Evolutionary conservation across 2,797 vertebrate species (phyloP).

Genomic region (Emys orbicularis): DNA sequence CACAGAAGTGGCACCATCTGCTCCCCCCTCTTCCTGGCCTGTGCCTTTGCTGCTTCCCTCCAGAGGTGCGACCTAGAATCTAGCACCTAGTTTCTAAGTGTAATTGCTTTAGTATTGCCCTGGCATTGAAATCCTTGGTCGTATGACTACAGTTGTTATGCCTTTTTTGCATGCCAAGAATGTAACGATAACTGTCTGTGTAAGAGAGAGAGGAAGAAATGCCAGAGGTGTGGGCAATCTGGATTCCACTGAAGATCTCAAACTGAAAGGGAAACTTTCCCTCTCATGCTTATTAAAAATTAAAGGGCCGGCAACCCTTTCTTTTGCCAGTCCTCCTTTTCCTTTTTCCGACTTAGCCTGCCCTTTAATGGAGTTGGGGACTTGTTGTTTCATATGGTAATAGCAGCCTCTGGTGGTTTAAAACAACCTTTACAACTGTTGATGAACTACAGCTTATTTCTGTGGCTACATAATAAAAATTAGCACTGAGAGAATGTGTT

Average conservation of each 20-base stretch:
- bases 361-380: background rate
- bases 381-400: background rate
- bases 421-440: background rate
- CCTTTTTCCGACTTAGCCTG: background rate
- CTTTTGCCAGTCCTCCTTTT: background rate
- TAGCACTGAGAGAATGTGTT: background rate
- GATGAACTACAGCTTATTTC: background rate
- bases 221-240: background rate
- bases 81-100: background rate
- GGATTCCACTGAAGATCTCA: background rate
- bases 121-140: background rate
- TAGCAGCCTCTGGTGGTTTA: slow-evolving; percentile 37
- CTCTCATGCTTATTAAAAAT: background rate
- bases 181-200: background rate
- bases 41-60: background rate
- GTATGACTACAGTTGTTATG: background rate
- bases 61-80: background rate
- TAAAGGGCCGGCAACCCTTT: background rate
- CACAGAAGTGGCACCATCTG: accelerated
- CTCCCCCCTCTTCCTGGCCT: background rate
- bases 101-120: background rate
- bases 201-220: background rate
- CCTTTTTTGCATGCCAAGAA: background rate
- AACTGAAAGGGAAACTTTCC: background rate
- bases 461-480: background rate